A percentile compares a stretch with the other conserved stretches of the same genome.
Evolutionary conservation across 2,113 vertebrate species (phyloP).

Genomic region (Verasper variegatus): DNA sequence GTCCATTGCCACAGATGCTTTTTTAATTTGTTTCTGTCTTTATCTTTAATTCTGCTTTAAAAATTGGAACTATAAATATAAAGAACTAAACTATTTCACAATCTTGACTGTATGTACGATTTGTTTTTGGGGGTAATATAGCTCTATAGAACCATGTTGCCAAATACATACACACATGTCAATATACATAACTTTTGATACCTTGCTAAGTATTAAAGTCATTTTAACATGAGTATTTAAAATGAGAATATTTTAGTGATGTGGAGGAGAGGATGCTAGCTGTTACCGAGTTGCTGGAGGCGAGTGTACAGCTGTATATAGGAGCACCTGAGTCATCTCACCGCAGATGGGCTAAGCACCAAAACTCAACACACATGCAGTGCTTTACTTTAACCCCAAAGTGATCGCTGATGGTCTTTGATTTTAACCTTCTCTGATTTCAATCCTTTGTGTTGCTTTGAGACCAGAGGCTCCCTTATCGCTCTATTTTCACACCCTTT

Average conservation of each 20-base stretch:
- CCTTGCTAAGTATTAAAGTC: slow-evolving; percentile 46
- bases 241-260: slow-evolving; percentile 17
- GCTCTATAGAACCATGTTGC: slow-evolving; percentile 26
- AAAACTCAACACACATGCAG: slow-evolving; percentile 58
- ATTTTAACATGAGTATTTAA: slow-evolving; percentile 43
- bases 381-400: slow-evolving; percentile 63
- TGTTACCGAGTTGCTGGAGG: slow-evolving; percentile 22
- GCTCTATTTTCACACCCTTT: slow-evolving; percentile 49
- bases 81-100: slow-evolving; percentile 33
- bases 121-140: slow-evolving; percentile 7
- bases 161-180: slow-evolving; percentile 19
- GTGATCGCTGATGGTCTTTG: slow-evolving; percentile 39
- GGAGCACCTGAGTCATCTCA: slow-evolving; percentile 41
- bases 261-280: slow-evolving; percentile 1
- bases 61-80: not conserved
- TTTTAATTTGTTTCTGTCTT: not conserved
- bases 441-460: slow-evolving; percentile 24
- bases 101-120: not conserved
- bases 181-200: slow-evolving; percentile 33
- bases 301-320: slow-evolving; percentile 57
- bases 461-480: slow-evolving; percentile 28
- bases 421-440: slow-evolving; percentile 39
- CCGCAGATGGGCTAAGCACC: slow-evolving; percentile 44
- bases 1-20: not conserved
- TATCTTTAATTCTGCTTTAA: not conserved